A percentile compares a stretch with the other conserved stretches of the same genome.
Evolutionary conservation across 2,113 vertebrate species (phyloP).

Genomic region (Hemicordylus capensis): DNA sequence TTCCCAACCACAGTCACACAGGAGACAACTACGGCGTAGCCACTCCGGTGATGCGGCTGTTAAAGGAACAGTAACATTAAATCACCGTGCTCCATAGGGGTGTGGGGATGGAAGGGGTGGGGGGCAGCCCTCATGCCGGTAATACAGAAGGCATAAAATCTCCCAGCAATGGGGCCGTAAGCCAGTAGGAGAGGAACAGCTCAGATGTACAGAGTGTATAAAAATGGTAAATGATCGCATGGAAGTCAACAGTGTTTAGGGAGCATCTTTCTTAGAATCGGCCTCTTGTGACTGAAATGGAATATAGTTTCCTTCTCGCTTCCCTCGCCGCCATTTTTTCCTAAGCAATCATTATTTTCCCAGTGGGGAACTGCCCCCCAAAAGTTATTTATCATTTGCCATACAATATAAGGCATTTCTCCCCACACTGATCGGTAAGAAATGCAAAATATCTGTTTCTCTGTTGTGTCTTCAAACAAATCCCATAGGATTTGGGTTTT

Average conservation of each 20-base stretch:
- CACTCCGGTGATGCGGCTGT: conserved; percentile 66
- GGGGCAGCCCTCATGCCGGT: conserved; percentile 33
- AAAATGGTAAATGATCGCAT: background rate
- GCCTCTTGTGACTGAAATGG: accelerated
- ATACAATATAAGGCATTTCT: background rate
- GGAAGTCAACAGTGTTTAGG: accelerated
- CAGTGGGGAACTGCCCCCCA: background rate
- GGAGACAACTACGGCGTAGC: conserved; percentile 74
- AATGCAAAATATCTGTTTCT: too few species aligned
- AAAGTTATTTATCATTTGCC: background rate
- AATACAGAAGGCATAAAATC: conserved; percentile 28
- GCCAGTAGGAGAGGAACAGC: conserved; percentile 29
- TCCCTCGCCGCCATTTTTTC: background rate
- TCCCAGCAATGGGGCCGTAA: conserved; percentile 24
- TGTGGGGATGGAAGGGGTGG: conserved; percentile 37
- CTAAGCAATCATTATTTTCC: background rate
- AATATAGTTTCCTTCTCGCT: background rate
- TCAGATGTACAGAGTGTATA: background rate
- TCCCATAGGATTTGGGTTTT: too few species aligned
- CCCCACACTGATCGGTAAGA: too few species aligned
- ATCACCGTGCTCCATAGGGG: conserved; percentile 64
- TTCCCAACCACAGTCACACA: conserved; percentile 80
- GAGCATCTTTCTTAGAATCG: accelerated
- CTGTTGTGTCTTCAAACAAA: too few species aligned
- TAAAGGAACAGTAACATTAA: conserved; percentile 79